Conservation (phyloP, 2,888 invertebrate species). For the Lymantria monacha region DNA sequence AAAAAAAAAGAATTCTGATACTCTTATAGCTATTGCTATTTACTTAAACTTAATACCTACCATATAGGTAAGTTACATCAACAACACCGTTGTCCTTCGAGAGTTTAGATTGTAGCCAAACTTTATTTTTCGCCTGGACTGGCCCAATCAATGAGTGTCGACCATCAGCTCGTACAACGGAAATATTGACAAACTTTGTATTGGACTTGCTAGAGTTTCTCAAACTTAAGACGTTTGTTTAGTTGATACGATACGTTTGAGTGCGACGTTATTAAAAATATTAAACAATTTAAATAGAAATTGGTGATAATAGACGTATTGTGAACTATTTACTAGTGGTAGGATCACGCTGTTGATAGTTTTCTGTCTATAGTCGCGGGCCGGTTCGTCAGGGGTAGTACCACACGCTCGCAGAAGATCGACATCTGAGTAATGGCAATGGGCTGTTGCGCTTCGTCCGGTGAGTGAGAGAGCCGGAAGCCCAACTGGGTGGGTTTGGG, state of each 20-base stretch:
- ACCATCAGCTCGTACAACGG: constrained; percentile 53
- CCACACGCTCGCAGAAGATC: no score
- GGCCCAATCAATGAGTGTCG: constrained; percentile 68
- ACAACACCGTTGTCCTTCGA: constrained; percentile 16
- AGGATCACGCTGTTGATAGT: no score
- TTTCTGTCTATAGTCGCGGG: no score
- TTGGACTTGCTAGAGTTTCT: constrained; percentile 52
- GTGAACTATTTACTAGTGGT: no score
- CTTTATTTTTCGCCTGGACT: constrained; percentile 65
- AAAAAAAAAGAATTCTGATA: no score
- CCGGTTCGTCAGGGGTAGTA: no score
- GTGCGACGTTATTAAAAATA: constrained; percentile 10
- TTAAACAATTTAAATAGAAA: no score
- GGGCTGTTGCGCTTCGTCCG: no score
- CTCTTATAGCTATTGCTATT: not conserved
- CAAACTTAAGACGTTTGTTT: constrained; percentile 32
- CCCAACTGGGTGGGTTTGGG: no score
- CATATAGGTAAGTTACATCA: constrained; percentile 9
- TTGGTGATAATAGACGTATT: no score
- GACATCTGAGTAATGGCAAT: no score
- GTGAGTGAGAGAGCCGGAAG: no score
- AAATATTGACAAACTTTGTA: constrained; percentile 76
- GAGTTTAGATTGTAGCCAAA: constrained; percentile 42
- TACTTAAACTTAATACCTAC: not conserved
- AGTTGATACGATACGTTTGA: constrained; percentile 20